Percentiles rank a stretch among this genome's conserved stretches.
Evolutionary conservation across 2,797 vertebrate species (phyloP).

Genomic region (Malurus leucopterus): DNA sequence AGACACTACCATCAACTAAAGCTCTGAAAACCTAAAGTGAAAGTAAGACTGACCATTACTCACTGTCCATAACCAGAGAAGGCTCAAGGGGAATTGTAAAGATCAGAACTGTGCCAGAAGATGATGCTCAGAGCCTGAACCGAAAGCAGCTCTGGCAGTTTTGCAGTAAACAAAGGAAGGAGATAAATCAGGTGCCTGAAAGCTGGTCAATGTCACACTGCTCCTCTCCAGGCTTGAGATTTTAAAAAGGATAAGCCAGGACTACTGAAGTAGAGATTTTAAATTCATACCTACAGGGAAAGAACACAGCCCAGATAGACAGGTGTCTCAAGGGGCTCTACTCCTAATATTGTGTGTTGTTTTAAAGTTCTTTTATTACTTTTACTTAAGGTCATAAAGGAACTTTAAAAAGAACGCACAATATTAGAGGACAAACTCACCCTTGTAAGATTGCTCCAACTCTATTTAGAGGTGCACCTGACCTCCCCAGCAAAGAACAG

Average conservation of each 20-base stretch:
- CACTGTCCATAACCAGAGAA: not conserved
- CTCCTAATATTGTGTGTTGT: conserved; percentile 16
- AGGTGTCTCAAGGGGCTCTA: not conserved
- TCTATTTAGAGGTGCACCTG: conserved; percentile 1
- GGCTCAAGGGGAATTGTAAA: not conserved
- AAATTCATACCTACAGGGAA: not conserved
- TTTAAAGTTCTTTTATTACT: conserved; percentile 52
- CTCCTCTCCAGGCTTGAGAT: not conserved
- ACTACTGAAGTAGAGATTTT: not conserved
- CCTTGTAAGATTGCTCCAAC: conserved; percentile 2
- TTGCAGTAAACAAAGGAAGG: not conserved
- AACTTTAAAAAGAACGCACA: conserved; percentile 38
- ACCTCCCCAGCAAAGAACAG: conserved; percentile 18
- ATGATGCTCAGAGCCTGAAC: not conserved
- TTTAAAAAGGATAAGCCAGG: not conserved
- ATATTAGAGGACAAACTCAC: conserved; percentile 46
- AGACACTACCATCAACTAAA: not conserved
- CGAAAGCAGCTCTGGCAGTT: not conserved
- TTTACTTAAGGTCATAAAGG: conserved; percentile 4
- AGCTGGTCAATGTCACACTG: not conserved
- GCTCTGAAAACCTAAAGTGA: not conserved
- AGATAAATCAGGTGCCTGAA: not conserved
- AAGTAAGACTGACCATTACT: not conserved
- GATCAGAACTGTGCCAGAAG: not conserved
- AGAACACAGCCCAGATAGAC: not conserved